These are phyloP conservation scores for Setophaga kirtlandii DNA, from an alignment of 2,113 vertebrate species.

Conservation along the genomic window DNA sequence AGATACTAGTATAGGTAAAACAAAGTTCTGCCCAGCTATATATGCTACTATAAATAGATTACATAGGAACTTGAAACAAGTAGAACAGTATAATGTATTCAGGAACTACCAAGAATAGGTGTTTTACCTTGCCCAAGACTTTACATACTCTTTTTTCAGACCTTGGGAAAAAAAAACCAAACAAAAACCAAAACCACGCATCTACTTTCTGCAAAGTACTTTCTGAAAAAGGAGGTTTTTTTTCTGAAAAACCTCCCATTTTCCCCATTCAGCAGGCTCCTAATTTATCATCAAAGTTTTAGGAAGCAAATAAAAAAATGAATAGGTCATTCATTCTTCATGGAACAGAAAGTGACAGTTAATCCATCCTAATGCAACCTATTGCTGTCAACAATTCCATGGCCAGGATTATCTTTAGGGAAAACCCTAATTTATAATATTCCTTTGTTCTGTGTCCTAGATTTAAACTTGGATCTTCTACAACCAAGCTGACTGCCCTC, in stretches of 20 bases:
- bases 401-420: background rate
- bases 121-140: background rate
- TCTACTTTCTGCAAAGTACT: background rate
- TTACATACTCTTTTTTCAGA: background rate
- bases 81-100: background rate
- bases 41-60: background rate
- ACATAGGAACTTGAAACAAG: background rate
- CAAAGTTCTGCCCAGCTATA: background rate
- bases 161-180: fast-evolving
- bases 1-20: background rate
- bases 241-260: background rate
- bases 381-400: background rate
- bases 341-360: background rate
- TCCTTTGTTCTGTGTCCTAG: background rate
- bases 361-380: background rate
- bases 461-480: background rate
- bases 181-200: fast-evolving
- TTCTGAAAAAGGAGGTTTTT: background rate
- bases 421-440: background rate
- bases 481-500: background rate
- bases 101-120: background rate
- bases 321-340: background rate
- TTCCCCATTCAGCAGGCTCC: background rate
- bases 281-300: background rate
- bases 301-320: background rate